Evolutionary conservation across 1,140 invertebrate species (phyloP).

Genomic region (Leptoteleia sp.): DNA sequence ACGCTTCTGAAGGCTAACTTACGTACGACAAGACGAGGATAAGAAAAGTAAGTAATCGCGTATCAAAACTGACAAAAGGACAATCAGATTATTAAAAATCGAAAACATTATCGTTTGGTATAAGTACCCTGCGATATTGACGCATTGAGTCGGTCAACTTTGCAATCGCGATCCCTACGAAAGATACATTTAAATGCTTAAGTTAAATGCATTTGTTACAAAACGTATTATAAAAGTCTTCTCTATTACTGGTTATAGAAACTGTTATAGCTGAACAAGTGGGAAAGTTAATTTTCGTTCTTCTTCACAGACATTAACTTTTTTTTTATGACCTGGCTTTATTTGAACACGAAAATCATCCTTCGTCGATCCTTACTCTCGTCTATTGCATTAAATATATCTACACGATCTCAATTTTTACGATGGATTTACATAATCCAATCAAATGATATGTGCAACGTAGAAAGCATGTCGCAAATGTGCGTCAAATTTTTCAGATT

Average conservation of each 20-base stretch:
- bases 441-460: too few species aligned
- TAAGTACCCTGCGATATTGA: constrained; percentile 32
- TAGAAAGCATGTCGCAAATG: too few species aligned
- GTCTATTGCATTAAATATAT: constrained; percentile 51
- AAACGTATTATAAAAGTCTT: too few species aligned
- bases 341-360: constrained; percentile 9
- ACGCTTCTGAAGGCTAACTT: constrained; percentile 38
- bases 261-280: too few species aligned
- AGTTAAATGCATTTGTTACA: constrained; percentile 14
- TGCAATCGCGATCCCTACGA: neutral
- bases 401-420: constrained; percentile 37
- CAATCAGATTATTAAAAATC: neutral
- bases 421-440: constrained; percentile 19
- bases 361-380: constrained; percentile 46
- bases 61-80: constrained; percentile 5
- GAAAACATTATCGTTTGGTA: constrained; percentile 7
- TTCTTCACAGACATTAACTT: neutral
- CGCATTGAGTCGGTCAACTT: constrained; percentile 1
- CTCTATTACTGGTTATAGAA: too few species aligned
- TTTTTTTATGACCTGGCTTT: constrained; percentile 2
- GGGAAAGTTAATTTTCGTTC: too few species aligned
- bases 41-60: constrained; percentile 33
- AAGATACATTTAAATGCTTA: neutral
- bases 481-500: too few species aligned
- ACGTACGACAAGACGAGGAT: constrained; percentile 38